Evolutionary conservation across 2,888 invertebrate genomes (phyloP).

Genomic region (Pterobdella sp.): DNA sequence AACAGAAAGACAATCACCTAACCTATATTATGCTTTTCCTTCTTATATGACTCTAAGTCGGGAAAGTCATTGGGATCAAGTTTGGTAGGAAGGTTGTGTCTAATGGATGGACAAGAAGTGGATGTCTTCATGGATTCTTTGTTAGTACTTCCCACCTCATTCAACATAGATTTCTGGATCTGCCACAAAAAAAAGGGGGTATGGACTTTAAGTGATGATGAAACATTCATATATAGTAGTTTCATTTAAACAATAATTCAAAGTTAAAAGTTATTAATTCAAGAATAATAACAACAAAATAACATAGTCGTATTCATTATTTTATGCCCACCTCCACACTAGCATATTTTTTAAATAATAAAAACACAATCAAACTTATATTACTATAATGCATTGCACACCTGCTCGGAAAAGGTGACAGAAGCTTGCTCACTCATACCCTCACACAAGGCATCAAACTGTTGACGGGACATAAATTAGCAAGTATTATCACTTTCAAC

Average conservation of each 20-base stretch:
- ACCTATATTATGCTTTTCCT: constrained; percentile 29
- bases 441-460: background rate
- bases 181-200: background rate
- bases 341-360: no score
- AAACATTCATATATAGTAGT: no score
- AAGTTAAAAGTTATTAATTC: no score
- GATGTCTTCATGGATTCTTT: constrained; percentile 15
- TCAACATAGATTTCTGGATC: background rate
- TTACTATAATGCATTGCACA: no score
- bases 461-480: background rate
- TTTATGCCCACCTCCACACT: no score
- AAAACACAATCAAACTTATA: no score
- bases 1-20: background rate
- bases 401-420: background rate
- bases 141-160: background rate
- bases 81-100: constrained; percentile 22
- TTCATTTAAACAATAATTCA: no score
- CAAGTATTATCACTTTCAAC: no score
- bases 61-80: constrained; percentile 27
- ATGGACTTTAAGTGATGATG: no score
- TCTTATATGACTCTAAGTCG: constrained; percentile 24
- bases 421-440: background rate
- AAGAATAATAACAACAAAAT: no score
- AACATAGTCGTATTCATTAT: no score
- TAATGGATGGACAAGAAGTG: constrained; percentile 22